Percentiles rank a stretch among this genome's conserved stretches.
Evolutionary conservation across 1,140 invertebrate genomes (phyloP).

Genomic region (Penaeus vannamei): DNA sequence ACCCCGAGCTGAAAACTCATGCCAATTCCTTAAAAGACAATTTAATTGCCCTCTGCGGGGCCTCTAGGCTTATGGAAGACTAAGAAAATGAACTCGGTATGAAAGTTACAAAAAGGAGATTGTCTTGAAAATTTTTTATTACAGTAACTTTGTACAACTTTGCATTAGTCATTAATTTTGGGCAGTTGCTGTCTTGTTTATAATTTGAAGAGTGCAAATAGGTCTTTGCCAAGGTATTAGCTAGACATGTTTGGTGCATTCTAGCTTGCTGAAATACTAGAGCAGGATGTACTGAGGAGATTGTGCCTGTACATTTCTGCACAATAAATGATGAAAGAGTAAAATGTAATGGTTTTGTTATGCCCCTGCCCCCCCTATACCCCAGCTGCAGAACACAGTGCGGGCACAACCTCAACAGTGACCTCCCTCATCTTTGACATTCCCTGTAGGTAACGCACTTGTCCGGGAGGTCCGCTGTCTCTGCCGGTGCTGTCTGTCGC

Average conservation of each 20-base stretch:
- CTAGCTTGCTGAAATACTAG: slow-evolving; percentile 64
- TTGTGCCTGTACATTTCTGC: slow-evolving; percentile 63
- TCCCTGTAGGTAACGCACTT: slow-evolving; percentile 57
- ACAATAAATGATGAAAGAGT: slow-evolving; percentile 44
- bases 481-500: slow-evolving; percentile 49
- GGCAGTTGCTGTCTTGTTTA: slow-evolving; percentile 62
- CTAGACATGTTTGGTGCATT: slow-evolving; percentile 62
- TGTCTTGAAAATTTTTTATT: slow-evolving; percentile 56
- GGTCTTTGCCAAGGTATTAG: slow-evolving; percentile 62
- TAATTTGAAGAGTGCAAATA: slow-evolving; percentile 64
- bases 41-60: slow-evolving; percentile 41
- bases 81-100: slow-evolving; percentile 30
- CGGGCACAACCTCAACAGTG: slow-evolving; percentile 60
- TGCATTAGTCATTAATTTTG: slow-evolving; percentile 64
- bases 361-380: slow-evolving; percentile 45
- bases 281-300: slow-evolving; percentile 60
- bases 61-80: slow-evolving; percentile 50
- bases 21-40: slow-evolving; percentile 62
- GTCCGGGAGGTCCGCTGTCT: slow-evolving; percentile 57
- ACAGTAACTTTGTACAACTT: slow-evolving; percentile 65
- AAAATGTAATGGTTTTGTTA: slow-evolving; percentile 59
- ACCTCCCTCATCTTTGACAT: slow-evolving; percentile 59
- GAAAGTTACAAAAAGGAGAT: slow-evolving; percentile 23
- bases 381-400: slow-evolving; percentile 49
- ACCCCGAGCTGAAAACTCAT: slow-evolving; percentile 60